Percentiles rank a stretch among this genome's conserved stretches.
Conservation (phyloP, 2,797 vertebrate species). For the Macroramphosus scolopax region DNA sequence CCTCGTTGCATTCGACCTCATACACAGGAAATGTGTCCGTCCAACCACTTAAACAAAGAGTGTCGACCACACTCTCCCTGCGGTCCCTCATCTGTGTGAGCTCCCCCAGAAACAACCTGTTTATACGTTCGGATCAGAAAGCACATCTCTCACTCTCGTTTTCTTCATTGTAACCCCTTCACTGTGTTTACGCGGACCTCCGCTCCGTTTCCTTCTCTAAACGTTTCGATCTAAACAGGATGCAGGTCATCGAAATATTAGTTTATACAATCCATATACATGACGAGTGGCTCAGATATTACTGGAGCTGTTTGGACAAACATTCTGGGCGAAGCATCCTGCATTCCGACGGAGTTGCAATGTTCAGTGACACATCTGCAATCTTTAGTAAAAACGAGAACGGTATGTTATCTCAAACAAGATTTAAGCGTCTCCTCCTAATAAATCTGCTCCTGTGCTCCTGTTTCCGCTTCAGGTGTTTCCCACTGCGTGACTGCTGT, state of each 20-base stretch:
- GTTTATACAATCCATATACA: constrained; percentile 55
- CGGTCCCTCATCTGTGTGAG: constrained; percentile 33
- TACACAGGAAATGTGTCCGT: constrained; percentile 48
- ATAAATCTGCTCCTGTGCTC: too few species aligned
- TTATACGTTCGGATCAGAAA: constrained; percentile 31
- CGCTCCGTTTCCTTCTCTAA: constrained; percentile 42
- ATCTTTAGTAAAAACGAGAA: too few species aligned
- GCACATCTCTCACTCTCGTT: constrained; percentile 35
- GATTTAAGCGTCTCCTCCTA: too few species aligned
- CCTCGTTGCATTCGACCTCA: constrained; percentile 13
- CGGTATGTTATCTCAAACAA: too few species aligned
- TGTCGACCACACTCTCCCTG: constrained; percentile 38
- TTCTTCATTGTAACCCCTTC: constrained; percentile 25
- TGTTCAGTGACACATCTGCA: too few species aligned
- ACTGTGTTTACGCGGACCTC: constrained; percentile 47
- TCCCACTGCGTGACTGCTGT: too few species aligned
- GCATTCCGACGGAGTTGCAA: too few species aligned
- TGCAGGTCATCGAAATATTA: constrained; percentile 39
- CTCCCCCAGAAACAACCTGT: constrained; percentile 33
- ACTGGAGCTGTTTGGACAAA: constrained; percentile 18
- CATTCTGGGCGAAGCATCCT: too few species aligned
- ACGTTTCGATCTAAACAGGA: constrained; percentile 74
- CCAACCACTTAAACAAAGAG: constrained; percentile 48
- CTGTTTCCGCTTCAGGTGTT: too few species aligned
- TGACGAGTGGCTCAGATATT: constrained; percentile 2